Base-by-base conservation (phyloP, 2,797 vertebrate genomes). In the Rhincodon typus region DNA sequence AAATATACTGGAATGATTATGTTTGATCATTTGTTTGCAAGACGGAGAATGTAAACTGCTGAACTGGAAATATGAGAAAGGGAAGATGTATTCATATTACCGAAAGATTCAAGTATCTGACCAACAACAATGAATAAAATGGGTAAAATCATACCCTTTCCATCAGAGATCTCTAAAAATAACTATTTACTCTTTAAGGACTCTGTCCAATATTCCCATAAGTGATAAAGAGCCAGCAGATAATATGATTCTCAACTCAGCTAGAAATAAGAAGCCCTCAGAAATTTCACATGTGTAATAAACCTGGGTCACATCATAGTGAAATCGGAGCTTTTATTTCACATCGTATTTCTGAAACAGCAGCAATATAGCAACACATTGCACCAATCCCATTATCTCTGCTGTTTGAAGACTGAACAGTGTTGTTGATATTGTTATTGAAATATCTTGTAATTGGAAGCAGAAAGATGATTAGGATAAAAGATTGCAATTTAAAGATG, bases 131-230 rank as follows among this genome's bases (percentile, higher is more conserved):
- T 38, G 50, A 34, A 94, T 50, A n/a, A 77, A 77, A 72, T 72
- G 93, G 42, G 74, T 74, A 94, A 53, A 74, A 50, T 50, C 74
- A n/a, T 23, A 50, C 27, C 46, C 94, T 42, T 34, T 94, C 6
- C 42, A 77, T 74, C 15, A n/a, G 94, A 95, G 27, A 77, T 95
- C 46, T 74, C 27, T n/a, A 70, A 95, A 95, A 95, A 91, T 84
- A 27, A 95, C 53, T 66, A 53, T 15, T 91, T 91, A n/a, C 2
- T 77, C 70, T 95, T 50, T 21, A 10, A 53, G 46, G 94, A 23
- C 46, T 77, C 70, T 57, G 70, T 94, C 50, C 53, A 70, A 77
- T 77, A 30, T 95, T n/a, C 46, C 15, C 30, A 72, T 46, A 53
- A 57, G 53, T n/a, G 30, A 95, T 95, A 77, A 95, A 72, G 27